phyloP scores from a whole-genome alignment of 2,113 vertebrate genomes.

The Anseranas semipalmata region DNA sequence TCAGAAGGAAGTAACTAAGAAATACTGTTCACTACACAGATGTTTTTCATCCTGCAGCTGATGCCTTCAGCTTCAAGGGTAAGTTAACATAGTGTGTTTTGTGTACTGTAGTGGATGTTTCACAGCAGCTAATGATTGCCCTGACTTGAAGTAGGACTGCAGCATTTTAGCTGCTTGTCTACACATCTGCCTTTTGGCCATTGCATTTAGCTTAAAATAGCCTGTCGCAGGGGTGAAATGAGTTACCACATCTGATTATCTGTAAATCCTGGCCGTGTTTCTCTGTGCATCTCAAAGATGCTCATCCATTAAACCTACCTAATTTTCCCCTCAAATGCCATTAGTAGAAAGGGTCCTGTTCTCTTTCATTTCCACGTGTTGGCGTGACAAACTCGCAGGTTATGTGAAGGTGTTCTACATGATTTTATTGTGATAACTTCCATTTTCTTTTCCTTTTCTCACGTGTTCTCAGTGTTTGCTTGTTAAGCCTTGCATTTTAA shows the following conservation, averaged over 20 bases:
- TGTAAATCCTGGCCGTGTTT: not conserved
- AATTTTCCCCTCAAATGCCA: not conserved
- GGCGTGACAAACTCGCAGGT: not conserved
- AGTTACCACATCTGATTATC: not conserved
- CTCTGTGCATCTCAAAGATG: not conserved
- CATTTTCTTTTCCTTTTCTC: not conserved
- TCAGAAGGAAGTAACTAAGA: not conserved
- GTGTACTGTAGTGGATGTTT: not conserved
- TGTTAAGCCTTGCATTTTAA: not conserved
- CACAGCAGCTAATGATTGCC: not conserved
- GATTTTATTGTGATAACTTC: not conserved
- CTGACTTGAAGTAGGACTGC: not conserved
- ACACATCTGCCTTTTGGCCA: not conserved
- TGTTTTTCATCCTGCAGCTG: not conserved
- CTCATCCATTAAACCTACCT: not conserved
- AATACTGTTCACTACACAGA: not conserved
- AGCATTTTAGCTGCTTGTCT: not conserved
- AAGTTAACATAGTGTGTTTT: not conserved
- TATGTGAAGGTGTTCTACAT: not conserved
- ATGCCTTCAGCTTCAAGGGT: not conserved
- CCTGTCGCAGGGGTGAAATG: not conserved
- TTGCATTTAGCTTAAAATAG: not conserved
- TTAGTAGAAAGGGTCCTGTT: not conserved
- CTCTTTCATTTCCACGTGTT: not conserved
- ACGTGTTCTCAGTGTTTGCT: not conserved